phyloP scores from a whole-genome alignment of 2,888 invertebrate genomes.

The Iphiclides podalirius region DNA sequence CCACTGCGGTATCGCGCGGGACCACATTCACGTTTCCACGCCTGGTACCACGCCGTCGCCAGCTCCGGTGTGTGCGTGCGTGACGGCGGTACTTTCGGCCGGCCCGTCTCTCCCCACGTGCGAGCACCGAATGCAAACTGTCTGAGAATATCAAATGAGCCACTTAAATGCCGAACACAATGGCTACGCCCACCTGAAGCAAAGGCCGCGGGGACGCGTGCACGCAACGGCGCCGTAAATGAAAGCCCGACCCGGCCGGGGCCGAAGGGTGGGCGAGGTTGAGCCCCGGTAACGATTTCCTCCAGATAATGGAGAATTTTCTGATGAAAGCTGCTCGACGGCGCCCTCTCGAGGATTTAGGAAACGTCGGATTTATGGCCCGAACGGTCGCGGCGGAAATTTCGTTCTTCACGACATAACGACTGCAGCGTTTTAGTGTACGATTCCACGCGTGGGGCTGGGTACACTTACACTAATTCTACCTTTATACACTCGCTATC shows the following conservation, averaged over 20 bases:
- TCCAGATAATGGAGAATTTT: slow-evolving; percentile 76
- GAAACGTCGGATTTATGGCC: slow-evolving; percentile 65
- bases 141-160: slow-evolving; percentile 79
- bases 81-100: slow-evolving; percentile 58
- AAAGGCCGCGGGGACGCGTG: slow-evolving; percentile 71
- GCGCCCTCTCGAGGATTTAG: slow-evolving; percentile 72
- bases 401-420: slow-evolving; percentile 59
- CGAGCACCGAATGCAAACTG: slow-evolving; percentile 74
- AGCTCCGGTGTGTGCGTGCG: slow-evolving; percentile 37
- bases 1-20: neutral
- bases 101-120: slow-evolving; percentile 55
- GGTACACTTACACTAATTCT: too few relatives aligned
- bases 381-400: slow-evolving; percentile 57
- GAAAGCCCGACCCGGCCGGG: slow-evolving; percentile 70
- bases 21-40: slow-evolving; percentile 38
- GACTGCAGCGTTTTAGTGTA: slow-evolving; percentile 52
- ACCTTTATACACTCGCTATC: too few relatives aligned
- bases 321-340: slow-evolving; percentile 72
- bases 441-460: slow-evolving; percentile 22
- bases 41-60: slow-evolving; percentile 33
- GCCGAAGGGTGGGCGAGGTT: slow-evolving; percentile 64
- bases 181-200: slow-evolving; percentile 76
- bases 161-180: slow-evolving; percentile 77
- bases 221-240: slow-evolving; percentile 74
- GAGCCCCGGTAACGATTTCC: slow-evolving; percentile 76